phyloP scores from a whole-genome alignment of 2,888 invertebrate genomes.

The Atrina japonica region DNA sequence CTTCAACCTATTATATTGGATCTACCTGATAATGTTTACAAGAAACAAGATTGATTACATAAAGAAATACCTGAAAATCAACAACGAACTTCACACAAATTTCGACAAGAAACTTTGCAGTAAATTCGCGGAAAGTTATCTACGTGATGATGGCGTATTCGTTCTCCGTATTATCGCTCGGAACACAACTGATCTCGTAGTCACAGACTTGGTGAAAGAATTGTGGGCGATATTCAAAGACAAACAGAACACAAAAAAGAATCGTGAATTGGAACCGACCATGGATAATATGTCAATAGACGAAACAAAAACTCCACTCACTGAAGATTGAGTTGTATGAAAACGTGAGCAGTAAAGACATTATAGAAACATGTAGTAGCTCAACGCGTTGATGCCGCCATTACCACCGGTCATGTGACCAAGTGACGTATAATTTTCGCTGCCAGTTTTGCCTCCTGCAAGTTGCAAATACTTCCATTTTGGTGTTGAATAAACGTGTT shows the following conservation, averaged over 20 bases:
- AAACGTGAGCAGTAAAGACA: no score
- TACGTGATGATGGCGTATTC: slow-evolving; percentile 73
- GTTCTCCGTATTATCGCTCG: slow-evolving; percentile 65
- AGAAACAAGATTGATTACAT: slow-evolving; percentile 62
- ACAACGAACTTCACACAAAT: slow-evolving; percentile 64
- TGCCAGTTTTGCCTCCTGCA: no score
- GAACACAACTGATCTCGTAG: slow-evolving; percentile 73
- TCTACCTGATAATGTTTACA: slow-evolving; percentile 62
- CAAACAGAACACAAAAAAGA: slow-evolving; percentile 55
- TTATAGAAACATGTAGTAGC: no score
- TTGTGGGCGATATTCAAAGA: slow-evolving; percentile 70
- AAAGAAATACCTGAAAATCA: slow-evolving; percentile 70
- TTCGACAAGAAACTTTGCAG: slow-evolving; percentile 66
- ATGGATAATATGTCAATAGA: slow-evolving; percentile 29
- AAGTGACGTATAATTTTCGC: no score
- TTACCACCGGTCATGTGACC: no score
- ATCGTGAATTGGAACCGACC: slow-evolving; percentile 40
- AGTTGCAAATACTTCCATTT: no score
- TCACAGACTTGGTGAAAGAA: slow-evolving; percentile 65
- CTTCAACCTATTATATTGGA: slow-evolving; percentile 65
- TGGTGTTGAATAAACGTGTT: no score
- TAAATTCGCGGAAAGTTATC: slow-evolving; percentile 69
- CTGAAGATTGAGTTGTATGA: not conserved
- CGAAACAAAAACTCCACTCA: slow-evolving; percentile 31
- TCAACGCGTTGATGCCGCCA: no score